phyloP scores from a whole-genome alignment of 2,113 vertebrate genomes.

The Platycercus adscitus region DNA sequence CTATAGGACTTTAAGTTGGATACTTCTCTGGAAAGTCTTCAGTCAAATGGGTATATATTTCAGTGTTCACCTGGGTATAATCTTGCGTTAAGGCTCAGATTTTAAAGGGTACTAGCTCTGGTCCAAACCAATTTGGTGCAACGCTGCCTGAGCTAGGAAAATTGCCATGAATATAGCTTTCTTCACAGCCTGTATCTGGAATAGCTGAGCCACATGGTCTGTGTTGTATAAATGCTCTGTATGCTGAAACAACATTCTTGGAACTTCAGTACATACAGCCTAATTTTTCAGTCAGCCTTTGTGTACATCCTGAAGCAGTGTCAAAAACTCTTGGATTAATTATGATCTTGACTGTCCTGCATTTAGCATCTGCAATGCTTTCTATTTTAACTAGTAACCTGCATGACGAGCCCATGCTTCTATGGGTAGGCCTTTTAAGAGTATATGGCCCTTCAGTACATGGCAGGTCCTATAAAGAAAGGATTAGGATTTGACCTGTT shows the following conservation, averaged over 20 bases:
- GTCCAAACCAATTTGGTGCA: not conserved
- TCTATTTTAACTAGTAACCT: not conserved
- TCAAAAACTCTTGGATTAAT: not conserved
- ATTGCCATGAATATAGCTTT: not conserved
- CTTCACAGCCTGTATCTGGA: not conserved
- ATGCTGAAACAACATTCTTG: not conserved
- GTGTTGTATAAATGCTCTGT: not conserved
- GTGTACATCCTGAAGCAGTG: not conserved
- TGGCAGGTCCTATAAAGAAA: not conserved
- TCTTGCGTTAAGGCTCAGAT: not conserved
- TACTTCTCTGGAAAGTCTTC: not conserved
- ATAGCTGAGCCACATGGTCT: not conserved
- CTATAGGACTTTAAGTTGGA: not conserved
- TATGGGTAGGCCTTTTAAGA: not conserved
- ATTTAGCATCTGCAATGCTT: not conserved
- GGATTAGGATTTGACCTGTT: not conserved
- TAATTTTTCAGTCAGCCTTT: not conserved
- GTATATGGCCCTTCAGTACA: not conserved
- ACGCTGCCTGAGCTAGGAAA: not conserved
- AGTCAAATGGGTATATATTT: rapidly evolving
- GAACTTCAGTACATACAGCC: not conserved
- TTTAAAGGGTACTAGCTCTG: not conserved
- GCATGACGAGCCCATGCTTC: not conserved
- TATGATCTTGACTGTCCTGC: not conserved
- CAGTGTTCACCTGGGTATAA: not conserved